Conservation (phyloP, 2,797 vertebrate genomes). For the Cyclopterus lumpus region DNA sequence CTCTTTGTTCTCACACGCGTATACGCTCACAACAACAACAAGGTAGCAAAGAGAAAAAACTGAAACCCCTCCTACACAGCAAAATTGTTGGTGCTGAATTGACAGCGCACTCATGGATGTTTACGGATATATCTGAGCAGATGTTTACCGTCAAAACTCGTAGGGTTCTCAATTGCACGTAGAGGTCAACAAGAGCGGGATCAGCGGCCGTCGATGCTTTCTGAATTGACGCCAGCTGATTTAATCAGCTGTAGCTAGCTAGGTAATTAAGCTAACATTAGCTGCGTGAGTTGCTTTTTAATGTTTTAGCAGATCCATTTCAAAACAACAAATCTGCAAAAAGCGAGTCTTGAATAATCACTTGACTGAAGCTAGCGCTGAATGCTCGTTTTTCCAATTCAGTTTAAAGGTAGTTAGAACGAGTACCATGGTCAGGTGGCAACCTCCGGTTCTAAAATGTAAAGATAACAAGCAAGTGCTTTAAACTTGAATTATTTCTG, state of each 20-base stretch:
- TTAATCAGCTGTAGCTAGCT: not conserved
- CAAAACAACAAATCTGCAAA: not conserved
- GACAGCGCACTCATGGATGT: no score
- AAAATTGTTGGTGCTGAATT: not conserved
- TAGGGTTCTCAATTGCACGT: not conserved
- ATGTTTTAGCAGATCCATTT: not conserved
- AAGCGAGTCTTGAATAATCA: no score
- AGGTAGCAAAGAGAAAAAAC: conserved; percentile 22
- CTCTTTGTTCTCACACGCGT: conserved; percentile 33
- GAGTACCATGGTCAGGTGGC: no score
- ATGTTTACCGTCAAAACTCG: not conserved
- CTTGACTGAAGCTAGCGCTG: not conserved
- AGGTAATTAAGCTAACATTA: not conserved
- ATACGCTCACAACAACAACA: conserved; percentile 18
- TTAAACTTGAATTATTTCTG: no score
- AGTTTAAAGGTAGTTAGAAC: not conserved
- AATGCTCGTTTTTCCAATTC: not conserved
- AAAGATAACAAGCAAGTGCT: no score
- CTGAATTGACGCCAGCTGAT: not conserved
- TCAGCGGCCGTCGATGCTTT: not conserved
- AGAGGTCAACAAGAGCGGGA: not conserved
- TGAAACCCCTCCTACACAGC: conserved; percentile 15
- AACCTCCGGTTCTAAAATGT: no score
- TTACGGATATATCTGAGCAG: not conserved
- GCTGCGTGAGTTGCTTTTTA: not conserved